A percentile compares a stretch with the other conserved stretches of the same genome.
These are phyloP conservation scores for Charadrius vociferus DNA, from an alignment of 2,113 vertebrate genomes.

Conservation along the genomic window DNA sequence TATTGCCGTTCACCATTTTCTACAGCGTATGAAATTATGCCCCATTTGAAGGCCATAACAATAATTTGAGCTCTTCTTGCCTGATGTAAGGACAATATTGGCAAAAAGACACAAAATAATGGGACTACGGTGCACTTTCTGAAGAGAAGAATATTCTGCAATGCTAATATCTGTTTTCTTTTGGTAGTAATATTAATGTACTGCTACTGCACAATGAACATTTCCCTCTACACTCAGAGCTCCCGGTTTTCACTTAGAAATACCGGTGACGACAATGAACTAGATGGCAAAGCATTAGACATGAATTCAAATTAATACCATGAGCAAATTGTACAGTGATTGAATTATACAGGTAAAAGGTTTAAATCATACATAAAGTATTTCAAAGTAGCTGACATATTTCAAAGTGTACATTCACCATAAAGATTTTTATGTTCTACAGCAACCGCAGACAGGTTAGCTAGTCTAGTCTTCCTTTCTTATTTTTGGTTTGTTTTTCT, in stretches of 20 bases:
- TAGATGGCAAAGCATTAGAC: background rate
- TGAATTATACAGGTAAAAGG: background rate
- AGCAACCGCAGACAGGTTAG: background rate
- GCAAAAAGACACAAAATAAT: background rate
- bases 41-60: background rate
- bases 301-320: background rate
- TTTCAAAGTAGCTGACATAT: background rate
- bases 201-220: background rate
- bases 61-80: slow-evolving; percentile 7
- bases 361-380: background rate
- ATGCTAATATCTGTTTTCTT: background rate
- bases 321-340: background rate
- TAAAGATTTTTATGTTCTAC: background rate
- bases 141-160: background rate
- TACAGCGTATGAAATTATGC: background rate
- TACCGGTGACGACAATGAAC: background rate
- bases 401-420: background rate
- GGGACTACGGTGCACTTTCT: background rate
- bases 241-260: background rate
- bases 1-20: background rate
- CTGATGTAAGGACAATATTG: background rate
- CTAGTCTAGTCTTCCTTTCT: background rate
- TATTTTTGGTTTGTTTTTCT: background rate
- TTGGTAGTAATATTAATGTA: background rate
- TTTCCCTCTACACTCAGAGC: background rate